phyloP scores from a whole-genome alignment of 2,888 invertebrate genomes.

The Hylaea fasciaria region DNA sequence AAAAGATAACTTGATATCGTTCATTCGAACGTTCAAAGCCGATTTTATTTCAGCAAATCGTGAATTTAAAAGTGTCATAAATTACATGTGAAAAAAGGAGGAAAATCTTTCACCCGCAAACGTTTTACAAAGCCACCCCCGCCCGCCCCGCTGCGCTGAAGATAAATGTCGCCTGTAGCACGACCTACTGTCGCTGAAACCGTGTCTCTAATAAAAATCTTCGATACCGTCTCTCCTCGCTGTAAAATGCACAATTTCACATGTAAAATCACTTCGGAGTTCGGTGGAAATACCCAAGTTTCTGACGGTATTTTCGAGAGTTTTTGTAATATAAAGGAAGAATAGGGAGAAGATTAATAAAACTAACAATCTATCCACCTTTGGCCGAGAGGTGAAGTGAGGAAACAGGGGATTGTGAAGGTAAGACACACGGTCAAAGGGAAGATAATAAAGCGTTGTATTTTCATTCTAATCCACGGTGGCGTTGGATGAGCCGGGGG shows the following conservation, averaged over 20 bases:
- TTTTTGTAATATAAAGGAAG: slow-evolving; percentile 51
- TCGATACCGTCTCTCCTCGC: slow-evolving; percentile 47
- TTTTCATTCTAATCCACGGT: slow-evolving; percentile 80
- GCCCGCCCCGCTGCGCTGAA: slow-evolving; percentile 52
- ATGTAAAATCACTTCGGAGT: slow-evolving; percentile 21
- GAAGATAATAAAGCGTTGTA: slow-evolving; percentile 81
- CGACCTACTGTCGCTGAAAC: slow-evolving; percentile 70
- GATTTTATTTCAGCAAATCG: slow-evolving; percentile 56
- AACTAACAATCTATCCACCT: slow-evolving; percentile 65
- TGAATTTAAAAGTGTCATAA: slow-evolving; percentile 71
- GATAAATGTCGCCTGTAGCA: slow-evolving; percentile 76
- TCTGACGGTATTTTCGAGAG: slow-evolving; percentile 2
- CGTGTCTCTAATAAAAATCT: slow-evolving; percentile 70
- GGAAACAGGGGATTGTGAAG: slow-evolving; percentile 61
- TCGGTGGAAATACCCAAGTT: slow-evolving; percentile 6
- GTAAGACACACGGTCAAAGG: slow-evolving; percentile 80
- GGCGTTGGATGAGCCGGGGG: slow-evolving; percentile 65
- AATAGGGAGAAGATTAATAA: slow-evolving; percentile 59
- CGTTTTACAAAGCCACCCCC: slow-evolving; percentile 74
- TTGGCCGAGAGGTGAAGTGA: slow-evolving; percentile 54
- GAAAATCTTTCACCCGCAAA: slow-evolving; percentile 76
- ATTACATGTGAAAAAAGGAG: slow-evolving; percentile 77
- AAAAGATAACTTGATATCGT: slow-evolving; percentile 32
- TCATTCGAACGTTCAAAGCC: slow-evolving; percentile 51
- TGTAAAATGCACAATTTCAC: slow-evolving; percentile 42